Base-by-base conservation (phyloP, 1,140 invertebrate species). In the Hormaphis cornu region DNA sequence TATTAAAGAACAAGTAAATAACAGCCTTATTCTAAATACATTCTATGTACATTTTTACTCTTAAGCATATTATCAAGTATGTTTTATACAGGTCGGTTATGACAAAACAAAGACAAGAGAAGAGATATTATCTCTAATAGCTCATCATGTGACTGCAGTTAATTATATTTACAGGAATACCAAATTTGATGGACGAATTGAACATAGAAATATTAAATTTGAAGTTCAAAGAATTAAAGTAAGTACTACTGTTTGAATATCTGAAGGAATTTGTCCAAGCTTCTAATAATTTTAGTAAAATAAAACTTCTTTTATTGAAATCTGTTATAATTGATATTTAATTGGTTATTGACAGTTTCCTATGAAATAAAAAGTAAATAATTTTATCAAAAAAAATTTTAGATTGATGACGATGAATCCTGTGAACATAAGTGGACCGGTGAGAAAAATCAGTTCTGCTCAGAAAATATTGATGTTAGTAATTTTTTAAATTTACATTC, bases 401-500 rank as follows among this genome's bases (percentile, higher is more conserved):
- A 91, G 85, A 95, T 95, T 75, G 93, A 95, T 79, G 91, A 95
- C 77, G 89, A 94, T 75, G 85, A 87, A 0, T 83, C 89, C 20
- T 95, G 92, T 77, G 83, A 82, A 69, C 77, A 77, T 14, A 80
- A 82, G 22, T 82, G 82, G 71, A 83, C 84, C 69, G 84, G 84
- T 16, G 88, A 92, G 69, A 81, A 85, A 66, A 97, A 95, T 82
- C 90, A 91, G 54, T 99, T 98, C 79, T 99, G 97, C 78, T 86
- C 93, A 76, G 90, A 93, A 75, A 97, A 99, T 78, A 97, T 99
- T 74, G 97, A 99, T 78, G 97, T 98, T 53, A 97, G 94, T 74
- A 99, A 99, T 82, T 99, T 98, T 80, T 82, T 99, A 44, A 99
- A 99, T 81, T 83, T 98, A 22, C 96, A 99, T 78, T 98, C 96